Conservation (phyloP, 2,113 vertebrate genomes). For the Marmota monax region DNA sequence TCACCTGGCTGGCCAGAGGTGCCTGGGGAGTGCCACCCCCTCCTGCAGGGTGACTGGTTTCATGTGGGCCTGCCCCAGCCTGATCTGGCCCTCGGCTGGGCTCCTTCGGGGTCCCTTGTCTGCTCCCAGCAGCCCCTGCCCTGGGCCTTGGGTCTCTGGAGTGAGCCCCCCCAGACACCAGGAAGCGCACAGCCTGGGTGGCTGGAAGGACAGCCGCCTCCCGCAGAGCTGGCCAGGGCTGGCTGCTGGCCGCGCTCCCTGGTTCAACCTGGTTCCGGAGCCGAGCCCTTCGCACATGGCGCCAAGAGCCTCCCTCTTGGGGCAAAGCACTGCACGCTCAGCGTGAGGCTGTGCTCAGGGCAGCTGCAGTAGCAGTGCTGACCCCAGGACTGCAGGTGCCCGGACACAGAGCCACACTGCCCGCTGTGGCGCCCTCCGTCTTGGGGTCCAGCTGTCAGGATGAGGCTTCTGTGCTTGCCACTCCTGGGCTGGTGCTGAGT, state of each 20-base stretch:
- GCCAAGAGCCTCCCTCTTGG: not conserved
- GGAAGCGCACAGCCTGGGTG: fast-evolving
- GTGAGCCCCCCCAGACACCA: fast-evolving
- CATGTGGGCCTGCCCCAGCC: fast-evolving
- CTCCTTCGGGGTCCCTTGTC: not conserved
- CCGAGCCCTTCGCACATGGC: not conserved
- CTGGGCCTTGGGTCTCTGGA: not conserved
- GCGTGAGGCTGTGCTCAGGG: fast-evolving
- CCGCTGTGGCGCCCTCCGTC: fast-evolving
- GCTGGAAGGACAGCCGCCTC: not conserved
- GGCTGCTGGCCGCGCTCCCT: not conserved
- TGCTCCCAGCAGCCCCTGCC: not conserved
- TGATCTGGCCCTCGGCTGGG: fast-evolving
- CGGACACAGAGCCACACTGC: fast-evolving
- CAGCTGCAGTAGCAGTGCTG: fast-evolving
- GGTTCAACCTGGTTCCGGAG: fast-evolving
- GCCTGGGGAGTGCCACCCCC: fast-evolving
- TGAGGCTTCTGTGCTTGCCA: fast-evolving
- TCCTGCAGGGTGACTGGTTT: not conserved
- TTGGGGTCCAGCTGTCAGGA: fast-evolving
- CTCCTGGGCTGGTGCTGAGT: fast-evolving
- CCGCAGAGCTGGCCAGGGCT: not conserved
- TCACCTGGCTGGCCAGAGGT: fast-evolving
- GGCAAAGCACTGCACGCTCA: fast-evolving
- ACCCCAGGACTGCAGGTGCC: fast-evolving